phyloP scores from a whole-genome alignment of 1,140 invertebrate species.

The Tribolium madens region DNA sequence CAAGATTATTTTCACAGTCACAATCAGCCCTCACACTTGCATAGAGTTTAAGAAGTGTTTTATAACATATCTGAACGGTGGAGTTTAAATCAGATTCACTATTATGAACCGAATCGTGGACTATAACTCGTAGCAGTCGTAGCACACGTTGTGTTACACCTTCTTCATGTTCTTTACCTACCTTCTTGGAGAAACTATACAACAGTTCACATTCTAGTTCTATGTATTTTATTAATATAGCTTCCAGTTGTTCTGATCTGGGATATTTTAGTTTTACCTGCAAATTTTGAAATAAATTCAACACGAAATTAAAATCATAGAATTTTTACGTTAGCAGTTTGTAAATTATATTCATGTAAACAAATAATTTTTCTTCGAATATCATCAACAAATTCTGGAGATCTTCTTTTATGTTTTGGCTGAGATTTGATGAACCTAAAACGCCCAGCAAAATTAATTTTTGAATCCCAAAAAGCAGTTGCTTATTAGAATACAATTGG shows the following conservation, averaged over 20 bases:
- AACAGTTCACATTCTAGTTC: constrained; percentile 33
- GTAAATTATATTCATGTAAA: constrained; percentile 35
- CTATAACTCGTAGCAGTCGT: constrained; percentile 8
- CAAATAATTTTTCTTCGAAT: constrained; percentile 17
- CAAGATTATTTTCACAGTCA: constrained; percentile 19
- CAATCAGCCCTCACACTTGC: constrained; percentile 20
- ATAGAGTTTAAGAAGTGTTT: constrained; percentile 20
- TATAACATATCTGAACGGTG: constrained; percentile 4
- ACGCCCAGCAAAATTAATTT: background rate
- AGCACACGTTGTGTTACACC: background rate
- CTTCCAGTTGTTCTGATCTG: constrained; percentile 5
- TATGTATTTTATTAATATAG: constrained; percentile 18
- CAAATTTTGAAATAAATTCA: background rate
- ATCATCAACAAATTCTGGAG: background rate
- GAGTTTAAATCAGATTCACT: constrained; percentile 1
- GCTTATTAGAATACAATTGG: no score
- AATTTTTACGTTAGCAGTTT: constrained; percentile 16
- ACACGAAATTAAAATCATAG: background rate
- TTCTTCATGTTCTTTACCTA: background rate
- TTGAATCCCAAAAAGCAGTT: background rate
- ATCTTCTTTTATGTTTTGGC: constrained; percentile 15
- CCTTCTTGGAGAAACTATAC: background rate
- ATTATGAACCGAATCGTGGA: constrained; percentile 16
- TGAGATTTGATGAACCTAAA: constrained; percentile 15
- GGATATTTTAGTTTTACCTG: constrained; percentile 23